Percentiles rank a stretch among this genome's conserved stretches.
phyloP scores from a whole-genome alignment of 2,113 vertebrate species.

The Upupa epops region DNA sequence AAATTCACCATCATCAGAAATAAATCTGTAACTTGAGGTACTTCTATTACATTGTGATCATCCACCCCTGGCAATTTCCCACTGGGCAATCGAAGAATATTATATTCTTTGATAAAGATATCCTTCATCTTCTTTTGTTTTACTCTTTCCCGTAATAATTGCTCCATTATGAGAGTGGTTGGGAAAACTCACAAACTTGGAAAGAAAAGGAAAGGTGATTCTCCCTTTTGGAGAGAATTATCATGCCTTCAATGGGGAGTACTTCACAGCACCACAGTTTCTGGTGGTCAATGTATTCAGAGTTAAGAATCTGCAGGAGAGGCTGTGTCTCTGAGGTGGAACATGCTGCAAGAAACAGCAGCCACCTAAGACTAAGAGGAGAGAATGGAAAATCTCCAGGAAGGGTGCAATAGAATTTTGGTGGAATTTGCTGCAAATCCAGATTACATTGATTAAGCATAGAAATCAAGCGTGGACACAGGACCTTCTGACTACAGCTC shows the following conservation, averaged over 20 bases:
- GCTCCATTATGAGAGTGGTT: background rate
- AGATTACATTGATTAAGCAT: accelerated
- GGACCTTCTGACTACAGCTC: background rate
- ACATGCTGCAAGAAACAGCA: background rate
- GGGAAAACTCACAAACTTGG: background rate
- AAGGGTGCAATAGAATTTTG: background rate
- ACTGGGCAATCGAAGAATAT: background rate
- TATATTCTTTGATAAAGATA: background rate
- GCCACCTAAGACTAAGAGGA: background rate
- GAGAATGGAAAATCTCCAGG: background rate
- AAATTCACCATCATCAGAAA: background rate
- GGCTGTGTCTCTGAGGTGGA: background rate
- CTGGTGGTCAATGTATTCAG: background rate
- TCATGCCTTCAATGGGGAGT: background rate
- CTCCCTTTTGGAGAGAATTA: background rate
- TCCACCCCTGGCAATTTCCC: background rate
- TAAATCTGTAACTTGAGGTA: background rate
- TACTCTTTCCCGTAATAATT: background rate
- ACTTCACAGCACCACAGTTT: background rate
- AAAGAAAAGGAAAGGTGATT: background rate
- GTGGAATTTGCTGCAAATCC: background rate
- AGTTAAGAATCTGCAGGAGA: background rate
- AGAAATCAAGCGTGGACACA: background rate
- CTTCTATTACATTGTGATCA: background rate
- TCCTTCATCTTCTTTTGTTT: background rate